Evolutionary conservation across 1,140 invertebrate genomes (phyloP).

Genomic region (Whitmania pigra): DNA sequence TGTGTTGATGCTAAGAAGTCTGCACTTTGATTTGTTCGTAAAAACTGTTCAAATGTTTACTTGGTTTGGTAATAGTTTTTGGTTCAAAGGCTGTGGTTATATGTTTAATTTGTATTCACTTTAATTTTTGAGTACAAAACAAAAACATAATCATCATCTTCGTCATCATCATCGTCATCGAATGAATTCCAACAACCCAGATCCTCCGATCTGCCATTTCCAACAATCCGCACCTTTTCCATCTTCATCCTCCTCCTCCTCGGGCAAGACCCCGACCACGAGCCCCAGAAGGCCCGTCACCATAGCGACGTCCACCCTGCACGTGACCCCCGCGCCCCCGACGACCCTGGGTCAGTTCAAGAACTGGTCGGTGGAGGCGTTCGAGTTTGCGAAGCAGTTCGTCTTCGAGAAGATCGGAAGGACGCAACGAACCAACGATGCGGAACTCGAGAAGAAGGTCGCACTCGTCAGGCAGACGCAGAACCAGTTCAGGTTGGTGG

Average conservation of each 20-base stretch:
- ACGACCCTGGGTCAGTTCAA: not conserved
- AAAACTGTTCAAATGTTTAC: too few relatives aligned
- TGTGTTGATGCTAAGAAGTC: too few relatives aligned
- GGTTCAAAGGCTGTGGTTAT: too few relatives aligned
- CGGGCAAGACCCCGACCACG: not conserved
- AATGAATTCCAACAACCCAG: too few relatives aligned
- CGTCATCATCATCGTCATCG: too few relatives aligned
- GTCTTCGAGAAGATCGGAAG: constrained; percentile 89
- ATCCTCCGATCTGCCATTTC: not conserved
- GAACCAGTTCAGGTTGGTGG: constrained; percentile 56
- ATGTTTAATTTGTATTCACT: too few relatives aligned
- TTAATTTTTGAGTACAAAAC: too few relatives aligned
- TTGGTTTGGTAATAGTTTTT: too few relatives aligned
- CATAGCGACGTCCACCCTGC: not conserved
- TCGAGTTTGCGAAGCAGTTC: constrained; percentile 87
- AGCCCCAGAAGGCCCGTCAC: not conserved
- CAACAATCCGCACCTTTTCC: not conserved
- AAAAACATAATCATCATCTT: too few relatives aligned
- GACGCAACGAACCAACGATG: constrained; percentile 65
- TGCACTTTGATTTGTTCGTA: too few relatives aligned
- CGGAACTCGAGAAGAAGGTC: constrained; percentile 81
- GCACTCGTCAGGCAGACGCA: constrained; percentile 83
- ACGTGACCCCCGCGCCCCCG: not conserved
- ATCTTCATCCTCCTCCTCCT: not conserved
- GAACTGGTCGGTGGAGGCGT: constrained; percentile 83